These are phyloP conservation scores for Pachyseris speciosa DNA, from an alignment of 64 coral and sea anemone genomes.

Conservation along the genomic window DNA sequence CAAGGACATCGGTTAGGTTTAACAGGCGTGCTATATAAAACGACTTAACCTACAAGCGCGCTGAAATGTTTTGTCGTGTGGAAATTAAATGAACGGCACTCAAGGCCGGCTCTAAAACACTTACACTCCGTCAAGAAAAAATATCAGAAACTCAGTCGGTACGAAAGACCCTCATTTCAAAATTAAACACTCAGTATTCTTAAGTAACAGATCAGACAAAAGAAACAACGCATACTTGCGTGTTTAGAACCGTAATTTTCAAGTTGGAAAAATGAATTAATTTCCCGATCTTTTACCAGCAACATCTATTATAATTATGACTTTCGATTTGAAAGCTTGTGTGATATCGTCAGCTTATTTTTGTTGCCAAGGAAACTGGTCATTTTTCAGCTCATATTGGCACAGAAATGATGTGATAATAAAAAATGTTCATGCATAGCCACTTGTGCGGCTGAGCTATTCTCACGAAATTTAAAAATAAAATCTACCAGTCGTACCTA, in stretches of 20 bases:
- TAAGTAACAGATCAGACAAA: no score
- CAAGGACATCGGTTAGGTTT: neutral
- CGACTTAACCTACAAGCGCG: no score
- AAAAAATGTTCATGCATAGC: neutral
- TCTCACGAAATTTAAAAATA: conserved; percentile 26
- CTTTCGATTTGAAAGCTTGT: neutral
- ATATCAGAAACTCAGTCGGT: no score
- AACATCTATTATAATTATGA: neutral
- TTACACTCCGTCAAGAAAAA: no score
- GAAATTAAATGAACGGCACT: neutral
- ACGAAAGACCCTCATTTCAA: no score
- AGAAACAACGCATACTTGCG: no score
- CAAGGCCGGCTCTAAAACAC: no score
- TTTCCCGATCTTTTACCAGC: neutral
- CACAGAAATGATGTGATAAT: neutral
- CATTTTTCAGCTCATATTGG: neutral
- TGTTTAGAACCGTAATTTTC: no score
- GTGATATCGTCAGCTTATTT: no score
- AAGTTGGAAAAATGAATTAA: neutral
- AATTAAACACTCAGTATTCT: no score
- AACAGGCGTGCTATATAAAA: no score
- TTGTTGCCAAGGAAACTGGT: conserved; percentile 14
- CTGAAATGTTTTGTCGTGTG: neutral
- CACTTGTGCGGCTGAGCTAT: neutral
- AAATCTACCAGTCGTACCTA: neutral